Evolutionary conservation across 1,140 invertebrate species (phyloP), one percentile per base, ranked within the genome.

Genomic region (Reticulitermes speratus): DNA sequence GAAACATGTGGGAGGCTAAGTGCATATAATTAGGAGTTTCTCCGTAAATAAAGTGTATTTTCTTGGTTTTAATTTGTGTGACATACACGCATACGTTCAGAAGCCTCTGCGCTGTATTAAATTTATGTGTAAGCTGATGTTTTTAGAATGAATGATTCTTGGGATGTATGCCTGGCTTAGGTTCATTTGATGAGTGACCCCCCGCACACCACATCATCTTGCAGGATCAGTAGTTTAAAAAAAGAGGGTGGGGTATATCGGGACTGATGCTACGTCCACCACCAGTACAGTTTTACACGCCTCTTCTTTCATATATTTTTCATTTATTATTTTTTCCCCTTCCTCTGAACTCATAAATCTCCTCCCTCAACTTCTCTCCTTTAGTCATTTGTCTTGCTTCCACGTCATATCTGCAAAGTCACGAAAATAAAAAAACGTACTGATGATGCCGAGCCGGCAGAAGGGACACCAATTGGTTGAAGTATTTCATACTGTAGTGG

Each of bases 221-320:
- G 25, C 7, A 75, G 65, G 65, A 75, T 75, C 65, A 75, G 65
- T 75, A 75, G 65, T 75, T 30, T 8, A 30, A 30, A 30, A 75
- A 75, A 75, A 16, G 55, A 23, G 65, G n/a, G 65, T 11, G 25
- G 65, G n/a, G 11, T 75, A 25, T 30, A 75, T 75, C 65, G 65
- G n/a, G n/a, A 30, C n/a, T 75, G n/a, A 75, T 30, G 65, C 65
- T 6, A 9, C 65, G 65, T 75, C 65, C 65, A 75, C 52, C 52
- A 21, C 19, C 52, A 55, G 52, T 21, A 55, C 52, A 55, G 52
- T 21, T 55, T 55, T 21, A 55, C 16, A 55, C 52, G 65, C 65
- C 65, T 75, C n/a, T 75, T 75, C n/a, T 75, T 75, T 75, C 65
- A 75, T 75, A 75, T 75, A 75, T 75, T 75, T 75, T 75, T 75